Base-by-base conservation (phyloP, 1,140 invertebrate species). In the Scaptomyza montana region DNA sequence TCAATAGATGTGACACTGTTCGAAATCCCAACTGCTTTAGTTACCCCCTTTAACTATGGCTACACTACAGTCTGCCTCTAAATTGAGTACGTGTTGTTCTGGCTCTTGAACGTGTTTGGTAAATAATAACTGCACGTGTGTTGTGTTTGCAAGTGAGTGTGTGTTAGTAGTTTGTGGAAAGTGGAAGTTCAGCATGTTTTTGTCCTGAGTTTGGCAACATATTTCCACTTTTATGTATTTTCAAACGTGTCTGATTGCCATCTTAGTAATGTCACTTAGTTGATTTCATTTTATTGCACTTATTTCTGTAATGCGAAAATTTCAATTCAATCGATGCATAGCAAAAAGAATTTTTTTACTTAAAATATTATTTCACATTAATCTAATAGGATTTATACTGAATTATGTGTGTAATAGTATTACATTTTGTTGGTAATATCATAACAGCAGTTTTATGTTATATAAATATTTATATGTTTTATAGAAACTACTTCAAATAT, bases 41-140 rank as follows among this genome's bases (percentile, higher is more conserved):
- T 10, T 33, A 30, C 47, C 30, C 25, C 43, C 45, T 12, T 51
- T 12, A 16, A 21, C 25, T 63, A 8, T n/a, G 30, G 33, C 33
- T 36, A 36, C 33, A 36, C 60, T 64, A 30, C 21, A 62, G 74
- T 78, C 81, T 81, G 65, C 74, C 82, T 87, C 82, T 72, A 85
- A 85, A 85, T 85, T 85, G 81, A 85, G 81, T 85, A 85, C 81
- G 81, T 85, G 81, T 85, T 87, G 82, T 85, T 87, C 81, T 85
- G 63, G 70, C 74, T 81, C 60, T 66, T 78, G 81, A 71, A 85
- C 81, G 81, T 85, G 81, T 85, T 85, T 69, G 81, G 78, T 85
- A 85, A 87, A 85, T 87, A 78, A 75, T 78, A 68, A 77, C 63
- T 75, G 53, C 67, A 86, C 65, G 71, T 74, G 50, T 65, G 33